Conservation (phyloP, 2,113 vertebrate species). For the Nanorana parkeri region DNA sequence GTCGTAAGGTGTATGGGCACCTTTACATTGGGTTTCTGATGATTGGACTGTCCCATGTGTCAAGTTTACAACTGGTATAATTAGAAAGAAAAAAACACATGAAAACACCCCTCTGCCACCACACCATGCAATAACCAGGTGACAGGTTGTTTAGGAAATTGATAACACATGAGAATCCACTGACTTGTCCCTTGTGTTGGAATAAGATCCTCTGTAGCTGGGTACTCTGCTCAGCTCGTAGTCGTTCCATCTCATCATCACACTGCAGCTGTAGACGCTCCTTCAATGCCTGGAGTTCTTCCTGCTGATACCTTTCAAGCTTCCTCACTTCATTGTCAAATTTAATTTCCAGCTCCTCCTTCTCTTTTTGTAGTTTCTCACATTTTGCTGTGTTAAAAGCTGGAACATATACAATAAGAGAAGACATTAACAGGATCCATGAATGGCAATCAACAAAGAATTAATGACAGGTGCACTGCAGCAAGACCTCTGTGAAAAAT, state of each 20-base stretch:
- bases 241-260: slow-evolving; percentile 64
- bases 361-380: slow-evolving; percentile 88
- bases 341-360: slow-evolving; percentile 82
- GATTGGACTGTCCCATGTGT: no score
- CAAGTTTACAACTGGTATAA: no score
- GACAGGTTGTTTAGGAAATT: no score
- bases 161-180: slow-evolving; percentile 41
- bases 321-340: slow-evolving; percentile 82
- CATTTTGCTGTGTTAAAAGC: slow-evolving; percentile 82
- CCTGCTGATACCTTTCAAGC: slow-evolving; percentile 79
- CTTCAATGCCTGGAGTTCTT: slow-evolving; percentile 81
- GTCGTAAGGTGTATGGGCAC: no score
- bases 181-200: slow-evolving; percentile 83
- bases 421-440: neutral
- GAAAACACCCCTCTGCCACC: no score
- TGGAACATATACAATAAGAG: slow-evolving; percentile 58
- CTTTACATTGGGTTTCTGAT: no score
- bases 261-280: slow-evolving; percentile 78
- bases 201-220: slow-evolving; percentile 66
- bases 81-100: no score
- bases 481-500: no score
- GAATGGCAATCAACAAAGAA: no score
- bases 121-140: no score
- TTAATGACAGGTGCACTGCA: no score
- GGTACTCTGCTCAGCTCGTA: slow-evolving; percentile 74